These are phyloP conservation scores for Mungos mungo DNA, from an alignment of 2,113 vertebrate species.

Conservation along the genomic window DNA sequence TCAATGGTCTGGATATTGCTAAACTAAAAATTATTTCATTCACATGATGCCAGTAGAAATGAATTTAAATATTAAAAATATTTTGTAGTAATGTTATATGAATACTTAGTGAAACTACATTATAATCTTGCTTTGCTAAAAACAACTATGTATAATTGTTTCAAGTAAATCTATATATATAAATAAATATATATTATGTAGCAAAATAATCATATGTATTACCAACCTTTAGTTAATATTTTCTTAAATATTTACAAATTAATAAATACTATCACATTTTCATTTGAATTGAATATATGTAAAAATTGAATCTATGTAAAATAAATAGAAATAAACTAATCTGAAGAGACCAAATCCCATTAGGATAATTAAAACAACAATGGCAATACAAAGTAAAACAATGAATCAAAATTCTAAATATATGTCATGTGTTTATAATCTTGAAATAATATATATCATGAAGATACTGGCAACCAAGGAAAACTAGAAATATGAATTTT, in stretches of 20 bases:
- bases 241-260: not conserved
- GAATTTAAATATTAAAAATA: slow-evolving; percentile 2
- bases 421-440: not conserved
- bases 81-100: not conserved
- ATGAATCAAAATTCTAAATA: not conserved
- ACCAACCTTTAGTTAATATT: not conserved
- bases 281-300: not conserved
- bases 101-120: not conserved
- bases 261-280: not conserved
- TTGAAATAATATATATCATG: not conserved
- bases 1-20: not conserved
- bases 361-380: not conserved
- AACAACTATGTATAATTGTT: not conserved
- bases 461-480: not conserved
- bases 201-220: not conserved
- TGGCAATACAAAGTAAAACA: not conserved
- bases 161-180: not conserved
- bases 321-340: not conserved
- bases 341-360: not conserved
- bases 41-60: not conserved
- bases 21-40: not conserved
- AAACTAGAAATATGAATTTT: not conserved
- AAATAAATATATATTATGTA: not conserved
- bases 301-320: not conserved
- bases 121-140: not conserved